phyloP scores from a whole-genome alignment of 1,140 invertebrate species.

The Leptinotarsa texana region DNA sequence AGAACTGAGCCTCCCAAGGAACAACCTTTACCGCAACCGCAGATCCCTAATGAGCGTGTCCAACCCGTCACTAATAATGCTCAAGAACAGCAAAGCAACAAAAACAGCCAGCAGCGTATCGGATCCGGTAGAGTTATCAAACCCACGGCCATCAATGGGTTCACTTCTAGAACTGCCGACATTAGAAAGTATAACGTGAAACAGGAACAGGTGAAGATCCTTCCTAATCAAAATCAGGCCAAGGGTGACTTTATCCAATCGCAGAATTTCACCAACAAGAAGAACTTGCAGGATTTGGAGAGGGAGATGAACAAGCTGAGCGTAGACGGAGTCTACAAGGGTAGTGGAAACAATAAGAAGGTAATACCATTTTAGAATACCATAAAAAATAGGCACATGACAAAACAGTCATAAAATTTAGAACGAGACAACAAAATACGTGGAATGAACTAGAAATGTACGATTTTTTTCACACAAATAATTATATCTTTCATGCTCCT shows the following conservation, averaged over 20 bases:
- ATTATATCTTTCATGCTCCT: no score
- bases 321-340: conserved; percentile 52
- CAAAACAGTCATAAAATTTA: no score
- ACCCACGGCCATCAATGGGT: conserved; percentile 50
- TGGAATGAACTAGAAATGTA: no score
- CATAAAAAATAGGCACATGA: no score
- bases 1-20: conserved; percentile 19
- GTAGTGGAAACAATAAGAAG: neutral
- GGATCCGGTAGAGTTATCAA: conserved; percentile 47
- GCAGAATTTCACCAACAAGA: conserved; percentile 56
- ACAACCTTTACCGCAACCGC: neutral
- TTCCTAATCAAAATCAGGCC: conserved; percentile 27
- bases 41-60: conserved; percentile 1
- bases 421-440: no score
- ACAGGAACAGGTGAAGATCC: conserved; percentile 33
- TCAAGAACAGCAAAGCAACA: conserved; percentile 16
- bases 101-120: conserved; percentile 31
- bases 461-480: no score
- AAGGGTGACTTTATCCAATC: conserved; percentile 52
- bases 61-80: conserved; percentile 16
- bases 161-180: conserved; percentile 49
- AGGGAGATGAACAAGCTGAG: conserved; percentile 59
- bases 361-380: neutral
- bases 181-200: conserved; percentile 35
- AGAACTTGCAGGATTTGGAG: conserved; percentile 54